phyloP scores from a whole-genome alignment of 2,113 vertebrate species.

The Pachypanchax playfairii region DNA sequence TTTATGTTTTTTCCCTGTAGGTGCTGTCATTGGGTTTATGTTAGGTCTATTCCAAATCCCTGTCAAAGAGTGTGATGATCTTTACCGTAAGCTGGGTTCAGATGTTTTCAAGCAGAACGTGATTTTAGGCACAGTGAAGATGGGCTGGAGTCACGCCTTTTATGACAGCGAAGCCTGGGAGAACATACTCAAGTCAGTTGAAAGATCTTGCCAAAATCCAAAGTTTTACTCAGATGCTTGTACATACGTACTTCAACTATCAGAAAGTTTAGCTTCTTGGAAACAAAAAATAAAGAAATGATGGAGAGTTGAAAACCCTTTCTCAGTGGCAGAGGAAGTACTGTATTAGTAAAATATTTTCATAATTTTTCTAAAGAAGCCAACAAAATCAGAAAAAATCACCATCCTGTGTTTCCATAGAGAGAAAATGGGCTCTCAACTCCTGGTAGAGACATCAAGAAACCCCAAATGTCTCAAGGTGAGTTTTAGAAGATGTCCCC shows the following conservation, averaged over 20 bases:
- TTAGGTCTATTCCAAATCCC: constrained; percentile 91
- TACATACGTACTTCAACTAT: too few species aligned
- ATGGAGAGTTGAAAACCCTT: too few species aligned
- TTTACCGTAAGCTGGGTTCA: constrained; percentile 91
- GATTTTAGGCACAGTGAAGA: constrained; percentile 95
- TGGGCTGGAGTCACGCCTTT: constrained; percentile 98
- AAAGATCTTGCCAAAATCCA: too few species aligned
- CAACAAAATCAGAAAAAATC: constrained; percentile 22
- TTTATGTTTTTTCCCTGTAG: constrained; percentile 70
- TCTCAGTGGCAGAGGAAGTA: too few species aligned
- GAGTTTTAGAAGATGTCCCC: constrained; percentile 54
- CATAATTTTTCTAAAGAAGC: not conserved
- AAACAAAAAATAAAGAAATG: not conserved
- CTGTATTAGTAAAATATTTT: too few species aligned
- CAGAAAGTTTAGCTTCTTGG: not conserved
- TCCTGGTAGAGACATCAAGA: constrained; percentile 93
- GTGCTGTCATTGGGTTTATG: constrained; percentile 96
- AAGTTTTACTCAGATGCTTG: too few species aligned
- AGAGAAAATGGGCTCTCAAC: constrained; percentile 91
- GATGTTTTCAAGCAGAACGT: constrained; percentile 97
- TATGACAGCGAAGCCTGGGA: constrained; percentile 97
- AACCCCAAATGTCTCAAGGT: constrained; percentile 92
- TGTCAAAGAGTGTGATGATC: constrained; percentile 90
- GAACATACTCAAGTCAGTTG: constrained; percentile 92
- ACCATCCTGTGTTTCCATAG: constrained; percentile 70